Evolutionary conservation across 1,140 invertebrate species (phyloP).

Genomic region (Cyclargus thomasi): DNA sequence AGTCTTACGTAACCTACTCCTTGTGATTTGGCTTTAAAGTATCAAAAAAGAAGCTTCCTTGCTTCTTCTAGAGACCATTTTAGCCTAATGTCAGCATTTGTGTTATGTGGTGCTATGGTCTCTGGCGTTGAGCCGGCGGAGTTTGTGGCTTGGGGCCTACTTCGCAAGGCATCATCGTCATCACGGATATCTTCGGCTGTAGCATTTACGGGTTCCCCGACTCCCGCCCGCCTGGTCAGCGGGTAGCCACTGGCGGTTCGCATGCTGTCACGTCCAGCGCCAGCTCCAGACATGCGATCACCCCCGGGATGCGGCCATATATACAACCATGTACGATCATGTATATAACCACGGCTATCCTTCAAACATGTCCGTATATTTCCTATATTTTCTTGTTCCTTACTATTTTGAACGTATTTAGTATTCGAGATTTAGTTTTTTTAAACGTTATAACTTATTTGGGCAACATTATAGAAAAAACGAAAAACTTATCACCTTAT

Average conservation of each 20-base stretch:
- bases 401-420: no score
- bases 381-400: no score
- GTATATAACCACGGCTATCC: no score
- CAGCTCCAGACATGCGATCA: no score
- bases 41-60: constrained; percentile 15
- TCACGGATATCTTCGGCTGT: constrained; percentile 17
- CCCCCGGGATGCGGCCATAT: constrained; percentile 2
- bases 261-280: no score
- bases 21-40: constrained; percentile 14
- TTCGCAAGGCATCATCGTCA: background rate
- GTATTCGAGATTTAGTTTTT: no score
- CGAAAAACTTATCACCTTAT: no score
- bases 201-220: constrained; percentile 17
- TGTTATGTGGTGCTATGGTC: background rate
- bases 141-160: background rate
- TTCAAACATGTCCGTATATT: no score
- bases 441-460: no score
- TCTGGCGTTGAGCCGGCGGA: background rate
- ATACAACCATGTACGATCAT: no score
- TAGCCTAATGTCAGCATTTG: background rate
- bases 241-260: background rate
- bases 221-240: constrained; percentile 19
- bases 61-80: constrained; percentile 17
- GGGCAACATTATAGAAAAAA: no score
- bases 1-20: constrained; percentile 12